These are phyloP conservation scores for Creontiades dilutus DNA, from an alignment of 2,888 invertebrate genomes.

Conservation along the genomic window DNA sequence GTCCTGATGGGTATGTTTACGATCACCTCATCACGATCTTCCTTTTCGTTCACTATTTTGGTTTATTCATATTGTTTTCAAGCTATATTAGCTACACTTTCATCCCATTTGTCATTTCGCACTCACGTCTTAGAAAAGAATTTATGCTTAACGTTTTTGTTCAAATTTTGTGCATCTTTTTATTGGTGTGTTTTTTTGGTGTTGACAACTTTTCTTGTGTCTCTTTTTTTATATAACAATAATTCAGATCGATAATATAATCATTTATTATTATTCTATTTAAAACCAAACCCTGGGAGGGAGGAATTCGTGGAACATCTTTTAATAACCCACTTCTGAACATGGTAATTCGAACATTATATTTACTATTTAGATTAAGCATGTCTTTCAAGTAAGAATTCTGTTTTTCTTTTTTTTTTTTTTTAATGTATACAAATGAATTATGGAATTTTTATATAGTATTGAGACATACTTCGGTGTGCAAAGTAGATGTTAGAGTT, in stretches of 20 bases:
- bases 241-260: slow-evolving; percentile 60
- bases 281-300: slow-evolving; percentile 68
- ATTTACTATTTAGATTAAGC: slow-evolving; percentile 65
- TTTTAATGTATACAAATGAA: slow-evolving; percentile 46
- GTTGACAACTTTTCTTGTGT: slow-evolving; percentile 70
- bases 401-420: too few relatives aligned
- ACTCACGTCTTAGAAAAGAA: slow-evolving; percentile 22
- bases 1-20: not conserved
- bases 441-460: not conserved
- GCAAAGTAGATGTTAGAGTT: slow-evolving; percentile 40
- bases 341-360: slow-evolving; percentile 65
- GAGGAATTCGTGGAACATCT: slow-evolving; percentile 67
- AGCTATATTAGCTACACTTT: slow-evolving; percentile 43
- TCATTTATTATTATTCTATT: slow-evolving; percentile 64
- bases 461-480: slow-evolving; percentile 38
- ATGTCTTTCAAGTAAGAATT: slow-evolving; percentile 56
- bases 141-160: slow-evolving; percentile 40
- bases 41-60: not conserved
- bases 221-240: slow-evolving; percentile 62
- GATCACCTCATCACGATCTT: not conserved
- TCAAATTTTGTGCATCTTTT: slow-evolving; percentile 52
- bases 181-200: slow-evolving; percentile 64
- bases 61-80: not conserved
- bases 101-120: slow-evolving; percentile 67
- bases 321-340: slow-evolving; percentile 70